Evolutionary conservation across 1,140 invertebrate species (phyloP), one percentile per base, ranked within the genome.

Genomic region (Phortica variegata): DNA sequence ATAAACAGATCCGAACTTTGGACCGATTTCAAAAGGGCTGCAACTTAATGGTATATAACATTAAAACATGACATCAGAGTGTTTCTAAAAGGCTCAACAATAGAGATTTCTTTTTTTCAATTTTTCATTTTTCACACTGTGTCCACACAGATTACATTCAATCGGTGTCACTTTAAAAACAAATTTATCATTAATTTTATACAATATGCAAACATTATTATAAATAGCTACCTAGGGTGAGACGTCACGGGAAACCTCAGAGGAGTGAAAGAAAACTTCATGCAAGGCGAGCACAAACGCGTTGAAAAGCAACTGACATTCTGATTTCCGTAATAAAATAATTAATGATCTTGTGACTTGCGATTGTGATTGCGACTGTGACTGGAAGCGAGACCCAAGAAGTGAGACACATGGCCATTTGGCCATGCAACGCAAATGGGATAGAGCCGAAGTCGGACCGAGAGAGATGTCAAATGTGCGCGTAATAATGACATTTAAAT

Each of bases 301-400:
- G 63, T 37, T 61, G 62, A 66, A 59, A 66, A 43, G 59, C 41
- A 38, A 41, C 63, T 69, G 63, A 68, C 63, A 68, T 63, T 68
- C 68, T 68, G 63, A 66, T 68, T 68, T 66, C 60, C 63, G 60
- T 68, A 69, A 68, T 68, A 68, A 68, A 69, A 56, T 68, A 68
- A 68, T 68, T 68, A 68, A 68, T 68, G 60, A 69, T 62, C 57
- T 17, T 41, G 31, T 23, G 8, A 23, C 13, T 34, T n/a, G 26
- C 29, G 50, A 54, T 54, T 47, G 29, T 36, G 51, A 38, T 34
- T 46, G 20, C 55, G 52, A 59, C 53, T 47, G 60, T 40, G 68
- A 55, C 52, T 51, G 63, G 63, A 66, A 68, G 63, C 63, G 47
- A n/a, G n/a, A n/a, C n/a, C n/a, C n/a, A n/a, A n/a, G n/a, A n/a